Base-by-base conservation (phyloP, 2,888 invertebrate genomes). In the Scaptomyza reducta region DNA sequence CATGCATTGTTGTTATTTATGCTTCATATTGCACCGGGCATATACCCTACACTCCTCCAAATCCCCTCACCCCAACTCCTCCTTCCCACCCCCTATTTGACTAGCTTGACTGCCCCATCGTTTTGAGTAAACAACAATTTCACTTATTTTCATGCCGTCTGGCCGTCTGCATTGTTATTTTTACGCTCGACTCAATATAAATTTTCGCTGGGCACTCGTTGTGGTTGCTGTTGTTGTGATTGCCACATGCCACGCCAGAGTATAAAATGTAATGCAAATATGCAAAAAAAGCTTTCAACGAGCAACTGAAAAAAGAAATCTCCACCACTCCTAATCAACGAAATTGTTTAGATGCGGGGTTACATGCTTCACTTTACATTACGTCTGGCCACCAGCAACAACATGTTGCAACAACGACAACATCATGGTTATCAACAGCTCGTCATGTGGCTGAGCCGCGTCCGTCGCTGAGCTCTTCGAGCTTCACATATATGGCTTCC, bases 131-230 rank as follows among this genome's bases (percentile, higher is more conserved):
- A 87, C 82, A 83, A 87, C 74, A 85, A 83, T 87, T 83, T 87
- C 87, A 83, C 82, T 83, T 83, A 87, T 83, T 83, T 83, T 85
- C 85, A 83, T 83, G 82, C 82, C 71, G 82, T 82, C 82, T 82
- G 87, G 68, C 64, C 64, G 58, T 73, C 58, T 76, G 83, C 87
- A 87, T 83, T 87, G 87, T 87, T 83, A 87, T 87, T 83, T 83
- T 83, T 83, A 83, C 82, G 87, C 82, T 83, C 87, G 85, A 87
- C 82, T 87, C 82, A 79, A 83, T 83, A 83, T 79, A 87, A 76
- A 83, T 87, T 76, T 80, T 87, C 67, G 76, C 70, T 53, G 46
- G 40, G 49, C 50, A 61, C 38, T 55, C 45, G 50, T 51, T 31
- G 40, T 31, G 46, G 40, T 6, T 45, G 53, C 38, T 53, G 49